Evolutionary conservation across 2,888 invertebrate species (phyloP).

Genomic region (Boloria selene): DNA sequence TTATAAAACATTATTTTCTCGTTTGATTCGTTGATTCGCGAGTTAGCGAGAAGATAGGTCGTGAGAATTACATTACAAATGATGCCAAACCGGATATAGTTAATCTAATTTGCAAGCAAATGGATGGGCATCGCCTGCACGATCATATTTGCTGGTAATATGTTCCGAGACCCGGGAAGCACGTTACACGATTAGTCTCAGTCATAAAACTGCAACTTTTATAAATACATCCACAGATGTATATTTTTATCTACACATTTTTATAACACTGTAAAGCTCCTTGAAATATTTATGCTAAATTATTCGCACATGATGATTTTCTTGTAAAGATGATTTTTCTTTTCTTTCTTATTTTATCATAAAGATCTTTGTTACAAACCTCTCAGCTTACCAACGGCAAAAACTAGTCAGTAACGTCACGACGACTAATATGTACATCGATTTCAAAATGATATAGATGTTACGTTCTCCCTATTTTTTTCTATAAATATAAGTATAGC

Average conservation of each 20-base stretch:
- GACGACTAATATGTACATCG: slow-evolving; percentile 1
- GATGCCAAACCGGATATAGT: slow-evolving; percentile 24
- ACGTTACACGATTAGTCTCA: slow-evolving; percentile 24
- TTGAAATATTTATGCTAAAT: not conserved
- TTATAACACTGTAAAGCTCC: not conserved
- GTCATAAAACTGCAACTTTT: slow-evolving; percentile 16
- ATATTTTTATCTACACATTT: not conserved
- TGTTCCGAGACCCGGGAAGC: slow-evolving; percentile 16
- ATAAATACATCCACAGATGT: slow-evolving; percentile 13
- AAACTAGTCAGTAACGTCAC: not conserved
- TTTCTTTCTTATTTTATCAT: not conserved
- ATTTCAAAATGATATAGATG: slow-evolving; percentile 8
- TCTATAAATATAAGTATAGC: not conserved
- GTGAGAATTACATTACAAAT: slow-evolving; percentile 32
- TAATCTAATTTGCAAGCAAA: slow-evolving; percentile 30
- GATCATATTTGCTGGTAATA: slow-evolving; percentile 17
- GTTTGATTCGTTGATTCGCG: slow-evolving; percentile 17
- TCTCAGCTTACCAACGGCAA: not conserved
- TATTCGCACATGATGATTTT: too few relatives aligned
- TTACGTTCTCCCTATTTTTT: not conserved
- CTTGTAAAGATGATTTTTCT: too few relatives aligned
- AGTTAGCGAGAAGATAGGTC: slow-evolving; percentile 22
- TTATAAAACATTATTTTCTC: slow-evolving; percentile 13
- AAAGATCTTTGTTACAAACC: slow-evolving; percentile 5
- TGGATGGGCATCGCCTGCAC: slow-evolving; percentile 21